Percentiles rank a stretch among this genome's conserved stretches.
Evolutionary conservation across 2,113 vertebrate species (phyloP).

Genomic region (Parotia lawesii): DNA sequence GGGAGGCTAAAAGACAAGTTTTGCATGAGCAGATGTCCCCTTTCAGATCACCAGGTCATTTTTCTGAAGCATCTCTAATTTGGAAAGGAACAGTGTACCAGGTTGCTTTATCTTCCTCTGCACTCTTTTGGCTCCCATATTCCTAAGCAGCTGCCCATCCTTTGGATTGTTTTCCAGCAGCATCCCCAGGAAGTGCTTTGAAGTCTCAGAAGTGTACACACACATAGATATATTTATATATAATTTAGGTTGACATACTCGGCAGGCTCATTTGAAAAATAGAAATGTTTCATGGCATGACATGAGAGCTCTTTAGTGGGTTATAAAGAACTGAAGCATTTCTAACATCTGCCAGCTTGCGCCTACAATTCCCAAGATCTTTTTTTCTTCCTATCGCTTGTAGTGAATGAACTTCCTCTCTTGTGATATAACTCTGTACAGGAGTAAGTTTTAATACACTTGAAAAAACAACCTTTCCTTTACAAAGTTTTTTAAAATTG

Average conservation of each 20-base stretch:
- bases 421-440: background rate
- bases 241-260: conserved; percentile 70
- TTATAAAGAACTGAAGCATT: conserved; percentile 62
- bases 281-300: conserved; percentile 66
- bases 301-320: conserved; percentile 63
- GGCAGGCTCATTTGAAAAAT: conserved; percentile 61
- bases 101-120: background rate
- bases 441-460: background rate
- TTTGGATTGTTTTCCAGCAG: conserved; percentile 55
- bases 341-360: conserved; percentile 60
- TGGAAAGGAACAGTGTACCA: background rate
- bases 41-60: background rate
- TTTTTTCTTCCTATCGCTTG: background rate
- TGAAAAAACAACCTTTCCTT: background rate
- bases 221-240: background rate
- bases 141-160: conserved; percentile 36
- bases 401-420: conserved; percentile 41
- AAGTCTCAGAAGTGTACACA: conserved; percentile 61
- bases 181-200: conserved; percentile 70
- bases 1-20: background rate
- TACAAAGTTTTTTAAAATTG: background rate
- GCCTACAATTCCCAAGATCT: conserved; percentile 42
- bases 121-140: background rate
- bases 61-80: background rate
- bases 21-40: background rate